phyloP scores from a whole-genome alignment of 2,797 vertebrate genomes.

The Acanthis flammea region DNA sequence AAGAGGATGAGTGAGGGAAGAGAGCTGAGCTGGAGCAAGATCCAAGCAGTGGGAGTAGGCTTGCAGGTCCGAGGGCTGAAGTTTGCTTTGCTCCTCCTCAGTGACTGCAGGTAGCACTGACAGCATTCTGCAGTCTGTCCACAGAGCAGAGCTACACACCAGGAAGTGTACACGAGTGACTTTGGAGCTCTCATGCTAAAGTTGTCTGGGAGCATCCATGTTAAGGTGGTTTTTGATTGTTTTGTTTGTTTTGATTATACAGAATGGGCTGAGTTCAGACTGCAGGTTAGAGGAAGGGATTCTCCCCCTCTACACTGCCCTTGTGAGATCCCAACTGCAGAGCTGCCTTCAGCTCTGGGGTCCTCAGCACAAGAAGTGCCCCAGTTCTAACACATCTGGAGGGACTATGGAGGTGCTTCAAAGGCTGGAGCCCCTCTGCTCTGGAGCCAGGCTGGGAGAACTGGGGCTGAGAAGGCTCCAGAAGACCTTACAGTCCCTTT shows the following conservation, averaged over 20 bases:
- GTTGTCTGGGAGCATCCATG: neutral
- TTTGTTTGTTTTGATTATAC: neutral
- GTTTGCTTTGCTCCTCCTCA: neutral
- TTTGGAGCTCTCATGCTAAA: neutral
- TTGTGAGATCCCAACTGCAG: neutral
- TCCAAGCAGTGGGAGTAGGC: neutral
- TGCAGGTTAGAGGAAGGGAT: neutral
- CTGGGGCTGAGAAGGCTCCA: neutral
- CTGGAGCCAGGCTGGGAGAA: neutral
- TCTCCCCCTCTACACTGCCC: neutral
- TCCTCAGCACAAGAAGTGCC: neutral
- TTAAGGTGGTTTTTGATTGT: neutral
- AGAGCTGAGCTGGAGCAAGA: neutral
- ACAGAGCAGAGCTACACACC: neutral
- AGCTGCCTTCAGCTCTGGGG: neutral
- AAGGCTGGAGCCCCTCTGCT: neutral
- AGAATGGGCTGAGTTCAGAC: neutral
- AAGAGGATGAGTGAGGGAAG: neutral
- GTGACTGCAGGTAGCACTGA: neutral
- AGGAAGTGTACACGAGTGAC: fast-evolving
- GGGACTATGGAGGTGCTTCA: neutral
- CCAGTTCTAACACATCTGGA: neutral
- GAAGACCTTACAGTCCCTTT: neutral
- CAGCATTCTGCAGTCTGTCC: neutral
- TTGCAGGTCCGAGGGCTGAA: neutral